These are phyloP conservation scores for Proctacanthus coquilletti DNA, from an alignment of 1,140 invertebrate genomes.

Conservation along the genomic window DNA sequence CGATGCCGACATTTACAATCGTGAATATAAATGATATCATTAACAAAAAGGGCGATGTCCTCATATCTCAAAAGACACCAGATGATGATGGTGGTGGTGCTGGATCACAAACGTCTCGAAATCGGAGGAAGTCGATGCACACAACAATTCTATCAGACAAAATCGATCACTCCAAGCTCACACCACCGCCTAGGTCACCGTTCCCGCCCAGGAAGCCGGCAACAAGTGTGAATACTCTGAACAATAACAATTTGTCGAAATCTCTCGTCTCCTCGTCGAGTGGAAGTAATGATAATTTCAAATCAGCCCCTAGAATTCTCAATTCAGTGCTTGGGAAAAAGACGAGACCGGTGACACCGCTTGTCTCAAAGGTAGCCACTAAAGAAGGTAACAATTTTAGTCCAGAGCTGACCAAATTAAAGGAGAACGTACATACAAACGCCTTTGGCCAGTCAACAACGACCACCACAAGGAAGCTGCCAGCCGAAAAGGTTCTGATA, in stretches of 20 bases:
- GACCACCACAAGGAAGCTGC: constrained; percentile 12
- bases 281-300: constrained; percentile 3
- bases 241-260: background rate
- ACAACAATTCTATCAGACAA: constrained; percentile 6
- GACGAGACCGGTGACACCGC: constrained; percentile 17
- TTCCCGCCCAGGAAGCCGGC: background rate
- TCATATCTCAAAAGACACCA: constrained; percentile 14
- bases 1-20: constrained; percentile 26
- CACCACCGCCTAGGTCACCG: background rate
- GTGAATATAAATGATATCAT: constrained; percentile 29
- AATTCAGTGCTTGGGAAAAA: constrained; percentile 23
- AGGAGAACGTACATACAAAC: background rate
- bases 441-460: constrained; percentile 9
- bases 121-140: constrained; percentile 4
- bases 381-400: constrained; percentile 8
- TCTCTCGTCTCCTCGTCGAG: background rate
- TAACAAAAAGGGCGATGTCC: constrained; percentile 24
- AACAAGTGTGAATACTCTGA: background rate
- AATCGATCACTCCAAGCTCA: background rate
- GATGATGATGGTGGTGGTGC: background rate
- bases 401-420: constrained; percentile 12
- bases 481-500: constrained; percentile 21
- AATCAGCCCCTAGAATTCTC: constrained; percentile 24
- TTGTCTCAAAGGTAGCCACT: constrained; percentile 16
- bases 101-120: constrained; percentile 1